A percentile compares a stretch with the other conserved stretches of the same genome.
These are phyloP conservation scores for Drosophila quadrilineata DNA, from an alignment of 1,140 invertebrate genomes.

Conservation along the genomic window DNA sequence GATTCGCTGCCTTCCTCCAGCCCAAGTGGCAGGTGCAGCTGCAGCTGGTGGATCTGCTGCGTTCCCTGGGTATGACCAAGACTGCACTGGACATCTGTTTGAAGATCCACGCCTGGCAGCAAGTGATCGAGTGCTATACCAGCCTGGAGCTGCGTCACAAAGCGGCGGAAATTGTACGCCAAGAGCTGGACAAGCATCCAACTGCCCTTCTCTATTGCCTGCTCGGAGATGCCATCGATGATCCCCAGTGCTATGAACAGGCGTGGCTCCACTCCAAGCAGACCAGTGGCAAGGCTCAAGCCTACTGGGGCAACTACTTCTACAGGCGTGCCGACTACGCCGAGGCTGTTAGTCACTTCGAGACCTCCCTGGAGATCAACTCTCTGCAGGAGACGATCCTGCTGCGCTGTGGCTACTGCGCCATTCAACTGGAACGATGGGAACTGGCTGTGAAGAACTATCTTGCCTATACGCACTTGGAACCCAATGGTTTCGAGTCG, in stretches of 20 bases:
- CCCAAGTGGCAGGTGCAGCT: constrained; percentile 89
- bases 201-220: constrained; percentile 94
- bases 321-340: constrained; percentile 89
- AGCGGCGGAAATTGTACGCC: constrained; percentile 92
- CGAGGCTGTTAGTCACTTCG: constrained; percentile 89
- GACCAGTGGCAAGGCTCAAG: constrained; percentile 90
- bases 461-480: constrained; percentile 91
- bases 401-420: constrained; percentile 93
- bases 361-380: constrained; percentile 91
- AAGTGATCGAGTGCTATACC: constrained; percentile 95
- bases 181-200: constrained; percentile 90
- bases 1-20: constrained; percentile 86
- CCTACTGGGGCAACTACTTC: constrained; percentile 91
- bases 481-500: constrained; percentile 95
- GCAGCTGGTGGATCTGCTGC: constrained; percentile 89
- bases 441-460: constrained; percentile 92
- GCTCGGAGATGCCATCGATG: constrained; percentile 87
- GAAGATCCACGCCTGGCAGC: constrained; percentile 93
- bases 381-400: constrained; percentile 92
- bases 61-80: constrained; percentile 91
- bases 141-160: constrained; percentile 91
- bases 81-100: constrained; percentile 93
- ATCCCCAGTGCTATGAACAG: constrained; percentile 92
- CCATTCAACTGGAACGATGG: constrained; percentile 90
- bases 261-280: constrained; percentile 94